Percentiles rank a stretch among this genome's conserved stretches.
Conservation (phyloP, 2,888 invertebrate species). For the Habrosyne pyritoides region DNA sequence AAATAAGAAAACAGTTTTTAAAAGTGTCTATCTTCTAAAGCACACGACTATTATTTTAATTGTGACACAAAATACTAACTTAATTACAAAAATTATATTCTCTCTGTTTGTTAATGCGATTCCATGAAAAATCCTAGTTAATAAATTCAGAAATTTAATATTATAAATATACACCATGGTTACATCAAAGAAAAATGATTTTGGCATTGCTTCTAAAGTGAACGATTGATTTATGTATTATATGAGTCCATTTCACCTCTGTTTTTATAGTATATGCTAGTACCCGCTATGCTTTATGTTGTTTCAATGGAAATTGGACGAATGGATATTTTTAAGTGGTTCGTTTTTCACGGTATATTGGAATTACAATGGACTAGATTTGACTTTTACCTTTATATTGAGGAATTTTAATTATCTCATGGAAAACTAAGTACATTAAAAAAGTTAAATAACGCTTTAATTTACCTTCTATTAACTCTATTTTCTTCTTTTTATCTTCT, state of each 20-base stretch:
- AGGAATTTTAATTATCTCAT: not conserved
- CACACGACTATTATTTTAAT: not conserved
- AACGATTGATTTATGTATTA: constrained; percentile 31
- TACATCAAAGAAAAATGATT: constrained; percentile 11
- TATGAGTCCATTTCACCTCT: not conserved
- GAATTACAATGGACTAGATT: not conserved
- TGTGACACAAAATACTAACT: not conserved
- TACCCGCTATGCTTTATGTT: not conserved
- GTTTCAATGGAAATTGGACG: not conserved
- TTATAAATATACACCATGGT: not conserved
- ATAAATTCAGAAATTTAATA: no score
- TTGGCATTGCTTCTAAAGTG: constrained; percentile 35
- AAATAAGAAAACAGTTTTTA: not conserved
- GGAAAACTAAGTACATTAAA: not conserved
- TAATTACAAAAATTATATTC: not conserved
- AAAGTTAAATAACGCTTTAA: not conserved
- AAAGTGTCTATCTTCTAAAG: not conserved
- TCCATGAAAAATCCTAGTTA: no score
- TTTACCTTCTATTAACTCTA: no score
- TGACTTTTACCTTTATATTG: not conserved
- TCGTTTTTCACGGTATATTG: not conserved
- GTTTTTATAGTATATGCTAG: not conserved
- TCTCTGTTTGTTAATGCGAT: no score
- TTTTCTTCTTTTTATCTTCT: no score
- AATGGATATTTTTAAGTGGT: not conserved